A percentile compares a stretch with the other conserved stretches of the same genome.
Evolutionary conservation across 2,113 vertebrate species (phyloP).

Genomic region (Cyphomyrus plagiostoma): DNA sequence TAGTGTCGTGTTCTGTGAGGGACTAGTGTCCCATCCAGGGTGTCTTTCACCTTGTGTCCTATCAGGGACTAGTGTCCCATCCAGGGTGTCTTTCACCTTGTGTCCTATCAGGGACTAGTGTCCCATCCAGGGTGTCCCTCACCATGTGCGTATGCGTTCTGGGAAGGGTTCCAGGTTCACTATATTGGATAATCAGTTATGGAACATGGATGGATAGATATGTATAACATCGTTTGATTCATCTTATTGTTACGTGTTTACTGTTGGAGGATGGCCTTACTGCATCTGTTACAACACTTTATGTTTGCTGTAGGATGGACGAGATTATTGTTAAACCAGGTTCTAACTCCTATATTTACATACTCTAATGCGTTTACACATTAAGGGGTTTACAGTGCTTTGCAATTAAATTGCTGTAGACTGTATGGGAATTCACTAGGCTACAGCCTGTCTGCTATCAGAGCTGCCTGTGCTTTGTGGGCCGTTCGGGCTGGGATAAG

Average conservation of each 20-base stretch:
- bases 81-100: no score
- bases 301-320: not conserved
- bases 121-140: not conserved
- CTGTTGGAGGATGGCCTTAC: not conserved
- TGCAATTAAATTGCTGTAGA: not conserved
- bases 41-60: no score
- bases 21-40: no score
- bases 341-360: not conserved
- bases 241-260: not conserved
- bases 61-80: no score
- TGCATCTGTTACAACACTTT: not conserved
- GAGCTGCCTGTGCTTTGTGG: not conserved
- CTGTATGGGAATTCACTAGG: not conserved
- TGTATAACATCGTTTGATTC: not conserved
- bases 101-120: no score
- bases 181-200: not conserved
- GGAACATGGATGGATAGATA: not conserved
- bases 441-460: not conserved
- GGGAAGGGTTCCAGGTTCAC: not conserved
- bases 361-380: not conserved
- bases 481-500: not conserved
- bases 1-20: no score
- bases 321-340: not conserved
- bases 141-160: not conserved
- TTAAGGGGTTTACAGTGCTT: not conserved